Evolutionary conservation across 1,140 invertebrate species (phyloP).

Genomic region (Periplaneta americana): DNA sequence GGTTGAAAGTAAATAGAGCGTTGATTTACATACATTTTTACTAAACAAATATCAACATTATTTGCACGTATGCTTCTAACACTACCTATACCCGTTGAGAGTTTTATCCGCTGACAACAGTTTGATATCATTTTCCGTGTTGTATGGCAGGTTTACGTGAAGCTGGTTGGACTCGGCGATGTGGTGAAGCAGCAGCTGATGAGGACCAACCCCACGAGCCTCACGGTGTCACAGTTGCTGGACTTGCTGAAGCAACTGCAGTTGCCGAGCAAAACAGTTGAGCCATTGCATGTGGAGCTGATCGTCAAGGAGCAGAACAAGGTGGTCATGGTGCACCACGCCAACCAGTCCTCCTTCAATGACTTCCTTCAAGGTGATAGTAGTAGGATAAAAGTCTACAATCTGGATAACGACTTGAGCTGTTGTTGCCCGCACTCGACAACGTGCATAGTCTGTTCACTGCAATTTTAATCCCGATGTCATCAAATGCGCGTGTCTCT

Average conservation of each 20-base stretch:
- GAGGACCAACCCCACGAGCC: constrained; percentile 23
- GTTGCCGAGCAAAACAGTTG: neutral
- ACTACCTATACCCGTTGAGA: too few relatives aligned
- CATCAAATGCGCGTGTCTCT: too few relatives aligned
- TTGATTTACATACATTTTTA: too few relatives aligned
- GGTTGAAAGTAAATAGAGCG: too few relatives aligned
- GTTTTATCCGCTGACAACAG: too few relatives aligned
- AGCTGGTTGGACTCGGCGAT: constrained; percentile 44
- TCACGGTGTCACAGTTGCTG: neutral
- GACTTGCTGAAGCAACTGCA: neutral
- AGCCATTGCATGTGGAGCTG: neutral
- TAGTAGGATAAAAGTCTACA: too few relatives aligned
- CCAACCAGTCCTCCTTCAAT: neutral
- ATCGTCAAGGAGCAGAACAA: neutral
- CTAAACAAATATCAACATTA: too few relatives aligned
- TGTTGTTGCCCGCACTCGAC: too few relatives aligned
- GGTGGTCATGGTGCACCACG: neutral
- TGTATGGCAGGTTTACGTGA: constrained; percentile 45
- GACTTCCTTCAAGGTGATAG: neutral
- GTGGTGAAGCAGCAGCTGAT: constrained; percentile 26
- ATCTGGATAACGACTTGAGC: too few relatives aligned
- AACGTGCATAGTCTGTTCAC: too few relatives aligned
- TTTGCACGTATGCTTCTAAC: too few relatives aligned
- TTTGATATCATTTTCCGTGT: neutral
- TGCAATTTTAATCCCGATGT: too few relatives aligned